Base-by-base conservation (phyloP, 2,113 vertebrate genomes). In the Saccopteryx leptura region DNA sequence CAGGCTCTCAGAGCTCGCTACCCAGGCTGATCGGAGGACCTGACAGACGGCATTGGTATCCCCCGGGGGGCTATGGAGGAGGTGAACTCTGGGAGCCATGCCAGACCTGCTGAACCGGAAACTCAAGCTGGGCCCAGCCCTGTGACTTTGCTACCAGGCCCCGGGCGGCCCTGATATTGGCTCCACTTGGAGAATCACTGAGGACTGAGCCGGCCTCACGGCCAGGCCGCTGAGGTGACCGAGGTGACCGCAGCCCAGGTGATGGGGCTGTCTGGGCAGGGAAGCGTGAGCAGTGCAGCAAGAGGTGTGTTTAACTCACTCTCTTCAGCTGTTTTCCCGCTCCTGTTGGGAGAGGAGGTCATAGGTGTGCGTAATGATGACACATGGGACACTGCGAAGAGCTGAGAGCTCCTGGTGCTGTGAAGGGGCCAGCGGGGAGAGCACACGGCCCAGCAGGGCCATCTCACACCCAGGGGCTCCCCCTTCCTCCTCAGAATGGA, bases 181-280 rank as follows among this genome's bases (percentile, higher is more conserved):
- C 61, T 39, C 4, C 23, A 4, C 46, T 8, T 23, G n/a, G 50
- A 65, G 50, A 65, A 9, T 39, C 26, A 3, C 31, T 12, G 39
- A 52, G 24, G 61, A 48, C 28, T 28, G 58, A 74, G 56, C n/a
- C 8, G 18, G 23, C n/a, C 17, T 13, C 1, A 14, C 9, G 80
- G 68, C 12, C 3, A 4, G 1, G 26, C 19, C 1, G 0, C 69
- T 18, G 46, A 13, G 18, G 7, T 0, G 52, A 9, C 56, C 83
- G 4, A 39, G 39, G 39, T 39, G 39, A 39, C 31, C 9, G 94
- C n/a, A 21, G 94, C n/a, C 17, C 56, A n/a, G 52, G 10, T 2
- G n/a, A n/a, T 3, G 71, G 33, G 8, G 65, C 65, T 2, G 8
- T n/a, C 31, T 12, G 4, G 26, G 12, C n/a, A 11, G 68, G 0